Base-by-base conservation (phyloP, 1,140 invertebrate species). In the Polypedilum vanderplanki region DNA sequence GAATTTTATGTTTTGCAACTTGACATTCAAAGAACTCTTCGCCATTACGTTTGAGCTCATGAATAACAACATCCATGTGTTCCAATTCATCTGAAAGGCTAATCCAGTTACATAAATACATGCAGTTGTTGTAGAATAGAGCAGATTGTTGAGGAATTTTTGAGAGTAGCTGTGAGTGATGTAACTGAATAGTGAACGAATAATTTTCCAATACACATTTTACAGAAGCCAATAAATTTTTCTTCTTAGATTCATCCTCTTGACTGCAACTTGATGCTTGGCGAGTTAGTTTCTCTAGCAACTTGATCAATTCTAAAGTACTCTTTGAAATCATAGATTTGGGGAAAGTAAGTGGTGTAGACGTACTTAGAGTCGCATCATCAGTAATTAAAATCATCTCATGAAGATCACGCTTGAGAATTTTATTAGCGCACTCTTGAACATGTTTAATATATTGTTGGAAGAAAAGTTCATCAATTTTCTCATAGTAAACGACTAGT, bases 61-160 rank as follows among this genome's bases (percentile, higher is more conserved):
- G 79, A 74, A 84, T 78, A 15, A 85, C 80, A 12, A 80, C 78
- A 8, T 81, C 79, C 9, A 81, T 79, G 17, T 84, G 79, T 40
- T 78, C 79, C 57, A 77, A 77, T 40, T 80, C 78, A n/a, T 83
- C 77, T 75, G 82, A 81, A 22, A 78, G 79, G 0, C 77, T 75
- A 41, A 84, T 80, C 77, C 81, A 88, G 83, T 96, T 91, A 0
- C 90, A 88, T 0, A 97, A 85, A 80, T 91, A 97, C 88, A 94
- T 90, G 79, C 94, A 96, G 82, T 97, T 97, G 83, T 97, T 98
- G 83, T 96, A 91, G 78, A 95, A 93, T 18, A 97, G 78, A n/a
- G 93, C 95, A 91, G 85, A 76, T 85, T 94, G 90, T 79, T 95
- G 92, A 12, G 94, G 94, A 78, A 96, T 90, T 7, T 87, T 91